Evolutionary conservation across 2,113 vertebrate genomes (phyloP).

Genomic region (Thomomys bottae): DNA sequence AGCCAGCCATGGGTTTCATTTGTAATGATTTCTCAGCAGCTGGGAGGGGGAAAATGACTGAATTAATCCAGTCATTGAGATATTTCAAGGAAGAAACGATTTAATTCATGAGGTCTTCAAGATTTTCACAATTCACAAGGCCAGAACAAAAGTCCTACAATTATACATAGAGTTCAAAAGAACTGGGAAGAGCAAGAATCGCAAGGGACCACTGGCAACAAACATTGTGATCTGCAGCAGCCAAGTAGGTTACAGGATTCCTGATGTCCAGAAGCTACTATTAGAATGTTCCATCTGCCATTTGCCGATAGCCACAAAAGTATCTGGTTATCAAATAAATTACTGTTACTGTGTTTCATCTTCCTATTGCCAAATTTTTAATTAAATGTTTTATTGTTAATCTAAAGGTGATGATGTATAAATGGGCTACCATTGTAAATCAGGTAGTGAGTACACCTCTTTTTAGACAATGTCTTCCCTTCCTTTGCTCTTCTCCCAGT

Average conservation of each 20-base stretch:
- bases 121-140: not conserved
- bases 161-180: not conserved
- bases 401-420: too few relatives aligned
- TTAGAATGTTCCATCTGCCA: not conserved
- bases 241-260: not conserved
- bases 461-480: too few relatives aligned
- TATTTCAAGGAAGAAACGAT: slow-evolving; percentile 19
- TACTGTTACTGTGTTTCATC: too few relatives aligned
- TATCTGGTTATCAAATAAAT: not conserved
- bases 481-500: too few relatives aligned
- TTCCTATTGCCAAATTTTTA: too few relatives aligned
- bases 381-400: too few relatives aligned
- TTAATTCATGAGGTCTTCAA: not conserved
- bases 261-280: not conserved
- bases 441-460: too few relatives aligned
- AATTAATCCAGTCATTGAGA: not conserved
- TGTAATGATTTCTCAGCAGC: not conserved
- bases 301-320: not conserved
- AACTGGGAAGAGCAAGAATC: not conserved
- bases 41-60: not conserved
- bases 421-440: too few relatives aligned
- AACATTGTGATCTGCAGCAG: too few relatives aligned
- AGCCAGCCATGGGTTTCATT: too few relatives aligned
- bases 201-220: not conserved
- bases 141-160: not conserved